Evolutionary conservation across 2,113 vertebrate species (phyloP).

Genomic region (Hippocampus guttulatus): DNA sequence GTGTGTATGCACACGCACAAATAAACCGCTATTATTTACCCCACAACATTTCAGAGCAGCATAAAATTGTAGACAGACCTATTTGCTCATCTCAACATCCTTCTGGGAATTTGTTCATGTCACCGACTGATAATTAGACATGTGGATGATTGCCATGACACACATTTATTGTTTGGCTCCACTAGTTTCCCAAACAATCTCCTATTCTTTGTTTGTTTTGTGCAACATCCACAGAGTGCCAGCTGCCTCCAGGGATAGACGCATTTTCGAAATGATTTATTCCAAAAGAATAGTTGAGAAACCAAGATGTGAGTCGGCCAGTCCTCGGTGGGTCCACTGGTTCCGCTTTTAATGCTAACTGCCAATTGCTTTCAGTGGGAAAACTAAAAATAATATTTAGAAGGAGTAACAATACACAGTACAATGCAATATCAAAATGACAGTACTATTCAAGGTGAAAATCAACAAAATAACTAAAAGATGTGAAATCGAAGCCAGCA

Average conservation of each 20-base stretch:
- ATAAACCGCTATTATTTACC: too few relatives aligned
- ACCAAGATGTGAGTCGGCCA: neutral
- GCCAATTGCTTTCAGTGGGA: neutral
- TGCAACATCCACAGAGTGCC: neutral
- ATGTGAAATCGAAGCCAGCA: slow-evolving; percentile 44
- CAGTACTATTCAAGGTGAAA: too few relatives aligned
- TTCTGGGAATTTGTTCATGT: neutral
- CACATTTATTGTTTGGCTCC: slow-evolving; percentile 2
- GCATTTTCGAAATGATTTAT: neutral
- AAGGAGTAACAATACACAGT: neutral
- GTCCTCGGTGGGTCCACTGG: neutral
- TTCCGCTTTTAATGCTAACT: neutral
- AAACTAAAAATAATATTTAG: neutral
- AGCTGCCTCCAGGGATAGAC: neutral
- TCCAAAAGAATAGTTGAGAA: neutral
- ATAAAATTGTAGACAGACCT: neutral
- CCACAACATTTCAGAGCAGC: neutral
- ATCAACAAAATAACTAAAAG: too few relatives aligned
- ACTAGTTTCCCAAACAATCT: neutral
- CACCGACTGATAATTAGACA: neutral
- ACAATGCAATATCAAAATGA: neutral
- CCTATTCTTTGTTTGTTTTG: neutral
- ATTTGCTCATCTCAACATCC: neutral
- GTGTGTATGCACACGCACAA: neutral
- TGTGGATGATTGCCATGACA: neutral